phyloP scores from a whole-genome alignment of 1,140 invertebrate genomes.

The Megalonaias nervosa region DNA sequence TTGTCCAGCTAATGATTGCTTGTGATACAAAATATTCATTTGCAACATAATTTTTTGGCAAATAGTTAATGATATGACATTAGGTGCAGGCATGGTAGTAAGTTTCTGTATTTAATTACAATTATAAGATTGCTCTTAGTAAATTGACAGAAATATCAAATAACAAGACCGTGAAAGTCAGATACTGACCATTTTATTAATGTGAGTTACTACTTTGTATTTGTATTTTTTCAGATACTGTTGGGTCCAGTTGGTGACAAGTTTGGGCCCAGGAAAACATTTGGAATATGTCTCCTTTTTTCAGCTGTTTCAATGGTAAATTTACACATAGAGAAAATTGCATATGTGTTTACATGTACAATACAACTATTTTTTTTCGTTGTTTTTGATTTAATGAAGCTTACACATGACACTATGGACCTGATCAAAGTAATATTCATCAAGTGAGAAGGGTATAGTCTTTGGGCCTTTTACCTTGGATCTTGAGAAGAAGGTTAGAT shows the following conservation, averaged over 20 bases:
- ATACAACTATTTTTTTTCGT: no score
- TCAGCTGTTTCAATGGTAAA: slow-evolving; percentile 72
- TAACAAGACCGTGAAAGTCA: background rate
- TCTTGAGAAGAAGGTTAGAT: no score
- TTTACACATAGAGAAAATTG: background rate
- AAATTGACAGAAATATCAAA: background rate
- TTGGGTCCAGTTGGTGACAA: slow-evolving; percentile 72
- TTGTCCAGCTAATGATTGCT: no score
- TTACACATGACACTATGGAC: no score
- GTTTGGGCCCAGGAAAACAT: slow-evolving; percentile 72
- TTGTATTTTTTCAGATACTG: slow-evolving; percentile 62
- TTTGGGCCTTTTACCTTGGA: no score
- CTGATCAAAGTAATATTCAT: no score
- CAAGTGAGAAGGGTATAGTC: no score
- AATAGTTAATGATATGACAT: background rate
- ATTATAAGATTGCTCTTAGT: background rate
- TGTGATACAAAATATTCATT: no score
- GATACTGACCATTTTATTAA: background rate
- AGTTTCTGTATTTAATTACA: background rate
- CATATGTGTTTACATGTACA: no score
- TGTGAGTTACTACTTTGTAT: background rate
- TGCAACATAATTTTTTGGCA: no score
- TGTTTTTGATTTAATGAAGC: no score
- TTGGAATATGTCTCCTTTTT: slow-evolving; percentile 70
- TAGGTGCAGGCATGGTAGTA: background rate